Base-by-base conservation (phyloP, 2,113 vertebrate genomes). In the Chionodraco myersi region DNA sequence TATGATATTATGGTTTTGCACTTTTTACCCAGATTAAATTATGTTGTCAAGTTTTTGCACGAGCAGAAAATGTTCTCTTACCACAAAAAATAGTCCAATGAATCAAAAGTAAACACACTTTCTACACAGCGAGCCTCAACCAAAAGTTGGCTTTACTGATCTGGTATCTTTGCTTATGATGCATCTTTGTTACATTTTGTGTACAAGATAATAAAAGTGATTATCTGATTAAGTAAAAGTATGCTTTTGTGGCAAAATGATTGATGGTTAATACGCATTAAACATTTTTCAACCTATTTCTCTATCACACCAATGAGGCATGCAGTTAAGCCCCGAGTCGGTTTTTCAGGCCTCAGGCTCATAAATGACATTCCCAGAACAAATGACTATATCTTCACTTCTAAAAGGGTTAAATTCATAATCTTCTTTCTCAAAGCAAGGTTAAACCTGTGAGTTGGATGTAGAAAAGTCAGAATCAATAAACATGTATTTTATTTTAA, bases 1-100 rank as follows among this genome's bases (percentile, higher is more conserved):
- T 45, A 58, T 54, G 49, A 51, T 41, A 52, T 54, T 79, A 41
- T 59, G 69, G 36, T 69, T 79, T 59, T 67, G 54, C 41, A 21
- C 21, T 69, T 73, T 52, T 61, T 30, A 14, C 51, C 26, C 48
- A 51, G 65, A 71, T 44, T 48, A 3, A 65, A 75, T 49, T 21
- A 6, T 62, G 52, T 64, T 75, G 59, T 59, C 53, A 59, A 62
- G 15, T n/a, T 10, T 44, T 18, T 63, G 44, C 30, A 13, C n/a
- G 45, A 10, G 12, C n/a, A 53, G 44, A 51, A 64, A 48, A 48
- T 15, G 30, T 68, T 59, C 41, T 79, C 3, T 26, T 48, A 14
- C 13, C 49, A 23, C 51, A 70, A 78, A n/a, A 64, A 56, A 5
- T 41, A 41, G 36, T 1, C n/a, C 52, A 53, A 65, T 76, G 30